Evolutionary conservation across 2,888 invertebrate genomes (phyloP).

Genomic region (Cerastoderma edule): DNA sequence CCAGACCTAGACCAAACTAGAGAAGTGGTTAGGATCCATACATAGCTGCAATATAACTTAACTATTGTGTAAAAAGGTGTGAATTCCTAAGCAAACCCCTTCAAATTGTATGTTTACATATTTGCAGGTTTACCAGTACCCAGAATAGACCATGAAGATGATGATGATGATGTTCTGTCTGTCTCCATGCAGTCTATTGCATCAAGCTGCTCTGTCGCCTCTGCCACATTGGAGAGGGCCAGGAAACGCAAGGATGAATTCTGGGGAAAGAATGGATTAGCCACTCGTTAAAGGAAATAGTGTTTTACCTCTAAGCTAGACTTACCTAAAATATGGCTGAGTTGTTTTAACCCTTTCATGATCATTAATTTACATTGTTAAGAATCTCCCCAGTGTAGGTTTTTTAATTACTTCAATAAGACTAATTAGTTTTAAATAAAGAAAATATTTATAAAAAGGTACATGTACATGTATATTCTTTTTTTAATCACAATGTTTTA

Average conservation of each 20-base stretch:
- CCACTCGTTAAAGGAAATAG: slow-evolving; percentile 26
- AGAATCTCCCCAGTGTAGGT: background rate
- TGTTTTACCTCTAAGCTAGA: background rate
- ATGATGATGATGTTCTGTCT: slow-evolving; percentile 75
- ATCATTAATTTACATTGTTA: background rate
- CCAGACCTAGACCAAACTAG: background rate
- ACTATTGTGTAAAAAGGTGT: background rate
- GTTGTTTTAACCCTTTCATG: background rate
- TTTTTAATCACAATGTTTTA: background rate
- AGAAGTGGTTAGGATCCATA: background rate
- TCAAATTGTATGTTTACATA: background rate
- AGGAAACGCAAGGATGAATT: slow-evolving; percentile 74
- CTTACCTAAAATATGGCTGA: background rate
- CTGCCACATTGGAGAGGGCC: slow-evolving; percentile 79
- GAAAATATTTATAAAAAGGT: background rate
- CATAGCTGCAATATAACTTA: background rate
- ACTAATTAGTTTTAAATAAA: too few relatives aligned
- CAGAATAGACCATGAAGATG: slow-evolving; percentile 57
- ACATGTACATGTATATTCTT: background rate
- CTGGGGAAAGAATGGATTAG: slow-evolving; percentile 71
- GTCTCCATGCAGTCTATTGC: slow-evolving; percentile 79
- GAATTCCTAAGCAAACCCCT: background rate
- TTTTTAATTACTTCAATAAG: background rate
- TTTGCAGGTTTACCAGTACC: slow-evolving; percentile 57
- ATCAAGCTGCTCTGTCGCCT: slow-evolving; percentile 81